Conservation (phyloP, 2,797 vertebrate species). For the Smutsia gigantea region DNA sequence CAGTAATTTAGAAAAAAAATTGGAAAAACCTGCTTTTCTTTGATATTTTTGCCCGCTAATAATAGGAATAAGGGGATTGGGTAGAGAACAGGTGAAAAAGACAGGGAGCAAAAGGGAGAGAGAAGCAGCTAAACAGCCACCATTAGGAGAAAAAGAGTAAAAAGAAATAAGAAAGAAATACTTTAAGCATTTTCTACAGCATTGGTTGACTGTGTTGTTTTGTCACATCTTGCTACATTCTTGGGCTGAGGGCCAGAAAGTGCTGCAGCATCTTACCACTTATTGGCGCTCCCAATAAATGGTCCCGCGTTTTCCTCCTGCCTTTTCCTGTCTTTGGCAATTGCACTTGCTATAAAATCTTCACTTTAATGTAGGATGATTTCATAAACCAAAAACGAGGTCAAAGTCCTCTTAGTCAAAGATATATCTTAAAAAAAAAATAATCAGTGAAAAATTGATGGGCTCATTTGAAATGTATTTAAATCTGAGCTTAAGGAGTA, state of each 20-base stretch:
- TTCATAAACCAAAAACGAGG: not conserved
- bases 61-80: not conserved
- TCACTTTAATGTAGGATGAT: not conserved
- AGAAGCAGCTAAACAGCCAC: not conserved
- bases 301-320: not conserved
- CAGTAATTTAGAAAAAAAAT: not conserved
- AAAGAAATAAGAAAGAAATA: not conserved
- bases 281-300: not conserved
- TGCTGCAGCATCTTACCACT: not conserved
- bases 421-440: conserved; percentile 24
- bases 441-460: not conserved
- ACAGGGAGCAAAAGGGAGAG: not conserved
- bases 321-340: not conserved
- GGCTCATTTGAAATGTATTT: not conserved
- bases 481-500: not conserved
- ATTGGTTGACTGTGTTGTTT: not conserved
- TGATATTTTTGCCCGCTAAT: not conserved
- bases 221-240: not conserved
- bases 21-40: not conserved
- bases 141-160: not conserved
- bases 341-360: not conserved
- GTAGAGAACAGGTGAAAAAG: not conserved
- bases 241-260: not conserved
- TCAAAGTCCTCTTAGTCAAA: not conserved
- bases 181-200: not conserved